phyloP scores from a whole-genome alignment of 2,113 vertebrate genomes.

The Delphinus delphis region DNA sequence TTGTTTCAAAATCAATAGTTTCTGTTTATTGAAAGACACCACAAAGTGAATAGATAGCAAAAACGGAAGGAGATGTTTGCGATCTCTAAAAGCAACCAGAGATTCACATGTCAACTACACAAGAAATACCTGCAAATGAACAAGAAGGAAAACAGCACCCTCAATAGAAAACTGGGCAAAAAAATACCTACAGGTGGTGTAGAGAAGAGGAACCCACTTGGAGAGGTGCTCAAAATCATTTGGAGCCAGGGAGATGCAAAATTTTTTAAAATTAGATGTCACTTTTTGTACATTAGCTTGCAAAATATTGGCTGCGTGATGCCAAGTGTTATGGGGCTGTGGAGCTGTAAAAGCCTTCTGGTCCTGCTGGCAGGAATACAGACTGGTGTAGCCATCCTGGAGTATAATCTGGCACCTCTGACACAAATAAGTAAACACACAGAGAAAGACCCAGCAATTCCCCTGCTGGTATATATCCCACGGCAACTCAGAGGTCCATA shows the following conservation, averaged over 20 bases:
- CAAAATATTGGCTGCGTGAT: not conserved
- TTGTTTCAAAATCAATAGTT: not conserved
- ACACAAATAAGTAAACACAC: not conserved
- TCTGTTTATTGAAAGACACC: not conserved
- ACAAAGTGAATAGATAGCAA: not conserved
- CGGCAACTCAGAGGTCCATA: not conserved
- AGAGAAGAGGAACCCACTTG: not conserved
- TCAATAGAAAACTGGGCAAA: not conserved
- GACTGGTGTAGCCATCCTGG: not conserved
- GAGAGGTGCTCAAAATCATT: not conserved
- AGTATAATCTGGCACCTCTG: not conserved
- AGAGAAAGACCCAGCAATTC: not conserved
- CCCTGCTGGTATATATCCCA: not conserved
- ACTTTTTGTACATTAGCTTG: not conserved
- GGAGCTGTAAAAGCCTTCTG: not conserved
- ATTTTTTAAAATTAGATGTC: not conserved
- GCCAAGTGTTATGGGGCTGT: not conserved
- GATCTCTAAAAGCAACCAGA: not conserved
- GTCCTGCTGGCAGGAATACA: not conserved
- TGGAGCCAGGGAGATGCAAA: not conserved
- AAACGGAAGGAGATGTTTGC: not conserved
- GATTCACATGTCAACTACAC: not conserved
- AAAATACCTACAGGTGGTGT: not conserved
- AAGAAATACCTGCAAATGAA: not conserved
- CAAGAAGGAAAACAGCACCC: not conserved